phyloP scores from a whole-genome alignment of 2,113 vertebrate species.

The Crotalus tigris region DNA sequence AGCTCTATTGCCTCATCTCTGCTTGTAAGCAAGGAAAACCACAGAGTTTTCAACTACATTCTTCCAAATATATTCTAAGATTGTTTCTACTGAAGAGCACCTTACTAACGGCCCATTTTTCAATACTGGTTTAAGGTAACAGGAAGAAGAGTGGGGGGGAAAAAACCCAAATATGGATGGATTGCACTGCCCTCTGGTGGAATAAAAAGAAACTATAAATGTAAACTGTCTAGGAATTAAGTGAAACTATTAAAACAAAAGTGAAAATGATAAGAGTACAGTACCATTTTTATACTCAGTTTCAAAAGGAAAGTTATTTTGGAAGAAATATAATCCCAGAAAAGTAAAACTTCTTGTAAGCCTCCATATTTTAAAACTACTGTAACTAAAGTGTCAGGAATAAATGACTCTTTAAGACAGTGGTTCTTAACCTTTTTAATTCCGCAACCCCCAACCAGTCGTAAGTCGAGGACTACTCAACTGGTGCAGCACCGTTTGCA shows the following conservation, averaged over 20 bases:
- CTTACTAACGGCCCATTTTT: neutral
- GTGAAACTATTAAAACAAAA: neutral
- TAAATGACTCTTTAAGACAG: neutral
- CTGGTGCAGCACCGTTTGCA: too few relatives aligned
- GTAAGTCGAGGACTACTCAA: too few relatives aligned
- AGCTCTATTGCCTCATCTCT: neutral
- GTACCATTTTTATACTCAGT: neutral
- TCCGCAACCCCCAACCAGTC: too few relatives aligned
- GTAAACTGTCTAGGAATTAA: fast-evolving
- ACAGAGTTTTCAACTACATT: neutral
- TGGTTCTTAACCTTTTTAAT: too few relatives aligned
- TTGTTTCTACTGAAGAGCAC: neutral
- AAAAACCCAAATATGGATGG: neutral
- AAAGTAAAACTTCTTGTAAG: neutral
- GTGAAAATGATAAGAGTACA: neutral
- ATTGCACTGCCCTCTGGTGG: constrained; percentile 54
- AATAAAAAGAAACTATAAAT: constrained; percentile 7
- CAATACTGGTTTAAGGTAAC: neutral
- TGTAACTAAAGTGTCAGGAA: neutral
- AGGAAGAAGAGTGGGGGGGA: neutral
- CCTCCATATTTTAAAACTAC: neutral
- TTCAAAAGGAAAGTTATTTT: neutral
- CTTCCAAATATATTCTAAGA: neutral
- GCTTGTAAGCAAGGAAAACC: neutral
- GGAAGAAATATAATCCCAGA: neutral